These are phyloP conservation scores for Mythimna albipuncta DNA, from an alignment of 2,888 invertebrate genomes.

Conservation along the genomic window DNA sequence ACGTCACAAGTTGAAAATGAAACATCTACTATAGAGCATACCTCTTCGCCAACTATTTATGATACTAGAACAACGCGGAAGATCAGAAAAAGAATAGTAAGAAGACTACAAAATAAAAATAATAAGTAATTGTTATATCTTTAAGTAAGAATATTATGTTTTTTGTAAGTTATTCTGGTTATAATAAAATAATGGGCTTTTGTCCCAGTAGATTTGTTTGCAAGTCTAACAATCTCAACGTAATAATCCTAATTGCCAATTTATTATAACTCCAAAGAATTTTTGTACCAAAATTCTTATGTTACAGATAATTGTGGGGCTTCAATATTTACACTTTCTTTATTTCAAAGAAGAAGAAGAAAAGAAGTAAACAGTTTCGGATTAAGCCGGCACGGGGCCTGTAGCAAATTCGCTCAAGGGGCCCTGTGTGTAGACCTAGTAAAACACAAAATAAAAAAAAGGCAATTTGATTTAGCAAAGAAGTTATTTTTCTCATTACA, in stretches of 20 bases:
- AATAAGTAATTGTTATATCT: slow-evolving; percentile 40
- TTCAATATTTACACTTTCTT: slow-evolving; percentile 17
- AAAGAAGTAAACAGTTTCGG: no score
- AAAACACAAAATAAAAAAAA: no score
- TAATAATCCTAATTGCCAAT: slow-evolving; percentile 19
- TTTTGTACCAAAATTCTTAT: slow-evolving; percentile 7
- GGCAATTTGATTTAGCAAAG: no score
- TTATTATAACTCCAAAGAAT: slow-evolving; percentile 16
- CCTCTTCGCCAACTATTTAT: slow-evolving; percentile 1
- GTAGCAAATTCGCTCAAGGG: no score
- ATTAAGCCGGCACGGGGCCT: no score
- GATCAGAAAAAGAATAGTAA: slow-evolving; percentile 67
- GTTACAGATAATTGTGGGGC: slow-evolving; percentile 16
- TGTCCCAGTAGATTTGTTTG: slow-evolving; percentile 10
- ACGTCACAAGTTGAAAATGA: neutral
- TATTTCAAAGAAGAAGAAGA: neutral
- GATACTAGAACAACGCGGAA: slow-evolving; percentile 65
- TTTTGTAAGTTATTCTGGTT: slow-evolving; percentile 4
- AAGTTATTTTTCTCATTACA: no score
- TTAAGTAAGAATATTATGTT: neutral
- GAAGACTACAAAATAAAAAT: slow-evolving; percentile 68
- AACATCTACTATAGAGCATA: slow-evolving; percentile 26
- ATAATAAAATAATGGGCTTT: slow-evolving; percentile 2
- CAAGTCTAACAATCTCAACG: neutral
- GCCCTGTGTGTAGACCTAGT: no score